These are phyloP conservation scores for Andrena chrysosceles DNA, from an alignment of 2,888 invertebrate genomes.

Conservation along the genomic window DNA sequence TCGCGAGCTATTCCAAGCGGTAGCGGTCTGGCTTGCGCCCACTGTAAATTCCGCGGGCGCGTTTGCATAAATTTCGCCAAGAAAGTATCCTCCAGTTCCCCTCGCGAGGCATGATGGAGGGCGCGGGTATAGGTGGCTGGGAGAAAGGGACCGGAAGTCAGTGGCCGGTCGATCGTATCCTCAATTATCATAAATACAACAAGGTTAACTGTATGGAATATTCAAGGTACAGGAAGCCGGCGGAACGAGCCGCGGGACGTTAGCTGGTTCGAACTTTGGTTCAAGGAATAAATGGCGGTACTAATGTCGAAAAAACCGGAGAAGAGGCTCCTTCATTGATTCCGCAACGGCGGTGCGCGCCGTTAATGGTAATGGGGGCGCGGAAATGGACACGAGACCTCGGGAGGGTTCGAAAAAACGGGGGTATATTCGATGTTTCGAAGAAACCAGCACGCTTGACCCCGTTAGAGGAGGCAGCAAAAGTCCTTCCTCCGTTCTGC, in stretches of 20 bases:
- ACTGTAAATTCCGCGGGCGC: slow-evolving; percentile 23
- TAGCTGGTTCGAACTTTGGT: slow-evolving; percentile 33
- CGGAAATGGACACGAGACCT: slow-evolving; percentile 51
- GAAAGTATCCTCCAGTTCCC: slow-evolving; percentile 18
- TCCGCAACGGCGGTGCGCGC: slow-evolving; percentile 34
- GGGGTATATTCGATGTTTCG: slow-evolving; percentile 42
- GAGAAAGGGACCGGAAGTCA: neutral
- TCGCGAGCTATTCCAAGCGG: slow-evolving; percentile 3
- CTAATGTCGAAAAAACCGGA: slow-evolving; percentile 57
- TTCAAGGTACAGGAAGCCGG: slow-evolving; percentile 48
- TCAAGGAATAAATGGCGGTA: slow-evolving; percentile 59
- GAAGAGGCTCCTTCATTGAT: slow-evolving; percentile 54
- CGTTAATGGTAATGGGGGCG: slow-evolving; percentile 64
- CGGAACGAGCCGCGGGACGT: slow-evolving; percentile 32
- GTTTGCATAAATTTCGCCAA: slow-evolving; percentile 38
- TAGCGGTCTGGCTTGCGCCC: slow-evolving; percentile 16
- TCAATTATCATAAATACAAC: slow-evolving; percentile 67
- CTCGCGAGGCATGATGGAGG: neutral
- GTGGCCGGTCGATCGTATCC: slow-evolving; percentile 35
- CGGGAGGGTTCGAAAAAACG: slow-evolving; percentile 27
- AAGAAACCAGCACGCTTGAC: slow-evolving; percentile 11
- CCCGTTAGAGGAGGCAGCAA: neutral
- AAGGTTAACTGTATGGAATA: slow-evolving; percentile 67
- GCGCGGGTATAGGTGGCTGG: neutral
- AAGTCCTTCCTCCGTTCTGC: neutral